Evolutionary conservation across 53 echinoderm and acorn worm species (phyloP).

Genomic region (Crossaster papposus): DNA sequence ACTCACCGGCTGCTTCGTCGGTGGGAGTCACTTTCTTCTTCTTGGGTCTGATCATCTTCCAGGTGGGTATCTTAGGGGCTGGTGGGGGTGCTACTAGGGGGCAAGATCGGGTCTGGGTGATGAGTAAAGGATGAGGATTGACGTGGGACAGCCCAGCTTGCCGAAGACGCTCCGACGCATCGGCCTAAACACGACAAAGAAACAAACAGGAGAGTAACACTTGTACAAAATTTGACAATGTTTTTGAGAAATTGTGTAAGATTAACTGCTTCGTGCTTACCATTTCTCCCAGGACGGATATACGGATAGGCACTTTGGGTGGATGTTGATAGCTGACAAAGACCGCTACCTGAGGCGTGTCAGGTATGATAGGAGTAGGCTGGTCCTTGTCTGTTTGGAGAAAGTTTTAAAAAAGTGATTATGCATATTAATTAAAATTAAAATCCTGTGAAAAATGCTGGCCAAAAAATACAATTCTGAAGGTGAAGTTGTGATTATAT

Average conservation of each 20-base stretch:
- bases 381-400: conserved; percentile 82
- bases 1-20: conserved; percentile 91
- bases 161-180: conserved; percentile 96
- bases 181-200: conserved; percentile 68
- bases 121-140: conserved; percentile 83
- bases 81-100: conserved; percentile 97
- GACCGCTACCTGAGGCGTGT: conserved; percentile 90
- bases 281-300: conserved; percentile 97
- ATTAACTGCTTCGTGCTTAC: conserved; percentile 51
- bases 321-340: conserved; percentile 97
- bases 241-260: not conserved
- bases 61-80: conserved; percentile 92
- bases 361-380: conserved; percentile 75
- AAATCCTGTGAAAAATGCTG: not conserved
- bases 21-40: conserved; percentile 95
- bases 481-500: not conserved
- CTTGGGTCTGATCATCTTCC: conserved; percentile 92
- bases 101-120: conserved; percentile 92
- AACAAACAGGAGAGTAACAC: not conserved
- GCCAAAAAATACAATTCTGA: not conserved
- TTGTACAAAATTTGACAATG: not conserved
- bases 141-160: conserved; percentile 88
- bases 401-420: not conserved
- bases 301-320: conserved; percentile 92
- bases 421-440: too few relatives aligned